Evolutionary conservation across 2,113 vertebrate genomes (phyloP).

Genomic region (Fregetta grallaria): DNA sequence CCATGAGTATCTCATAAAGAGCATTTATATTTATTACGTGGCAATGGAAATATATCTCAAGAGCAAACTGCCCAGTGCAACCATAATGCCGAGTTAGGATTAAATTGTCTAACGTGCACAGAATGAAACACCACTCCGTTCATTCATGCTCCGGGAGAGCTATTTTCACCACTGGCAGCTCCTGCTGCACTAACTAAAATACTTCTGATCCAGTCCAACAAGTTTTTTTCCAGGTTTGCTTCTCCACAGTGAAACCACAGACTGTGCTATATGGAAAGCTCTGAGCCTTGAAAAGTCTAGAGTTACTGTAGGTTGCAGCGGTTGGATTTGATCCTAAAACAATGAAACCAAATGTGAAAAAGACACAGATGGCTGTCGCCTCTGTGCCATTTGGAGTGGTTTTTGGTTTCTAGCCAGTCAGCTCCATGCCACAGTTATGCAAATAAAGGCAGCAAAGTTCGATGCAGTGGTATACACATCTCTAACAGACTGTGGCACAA

Average conservation of each 20-base stretch:
- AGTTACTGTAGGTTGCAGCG: conserved; percentile 40
- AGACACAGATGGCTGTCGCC: conserved; percentile 48
- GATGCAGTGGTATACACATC: neutral
- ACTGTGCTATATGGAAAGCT: conserved; percentile 2
- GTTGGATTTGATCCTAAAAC: conserved; percentile 64
- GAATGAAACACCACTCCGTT: neutral
- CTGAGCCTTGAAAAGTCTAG: conserved; percentile 17
- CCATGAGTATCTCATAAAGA: conserved; percentile 8
- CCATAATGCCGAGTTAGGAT: neutral
- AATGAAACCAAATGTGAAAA: conserved; percentile 49
- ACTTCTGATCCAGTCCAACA: conserved; percentile 10
- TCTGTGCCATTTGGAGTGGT: conserved; percentile 27
- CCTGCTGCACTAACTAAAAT: conserved; percentile 35
- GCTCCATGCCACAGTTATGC: conserved; percentile 21
- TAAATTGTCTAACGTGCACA: neutral
- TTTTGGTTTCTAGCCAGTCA: conserved; percentile 28
- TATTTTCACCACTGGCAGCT: conserved; percentile 50
- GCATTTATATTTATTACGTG: neutral
- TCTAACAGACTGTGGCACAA: neutral
- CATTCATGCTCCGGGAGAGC: conserved; percentile 28
- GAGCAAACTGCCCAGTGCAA: neutral
- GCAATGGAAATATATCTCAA: neutral
- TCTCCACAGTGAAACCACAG: conserved; percentile 10
- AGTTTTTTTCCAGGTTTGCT: conserved; percentile 45
- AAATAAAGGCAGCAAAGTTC: neutral